These are phyloP conservation scores for Ptychobarbus kaznakovi DNA, from an alignment of 2,797 vertebrate species.

Conservation along the genomic window DNA sequence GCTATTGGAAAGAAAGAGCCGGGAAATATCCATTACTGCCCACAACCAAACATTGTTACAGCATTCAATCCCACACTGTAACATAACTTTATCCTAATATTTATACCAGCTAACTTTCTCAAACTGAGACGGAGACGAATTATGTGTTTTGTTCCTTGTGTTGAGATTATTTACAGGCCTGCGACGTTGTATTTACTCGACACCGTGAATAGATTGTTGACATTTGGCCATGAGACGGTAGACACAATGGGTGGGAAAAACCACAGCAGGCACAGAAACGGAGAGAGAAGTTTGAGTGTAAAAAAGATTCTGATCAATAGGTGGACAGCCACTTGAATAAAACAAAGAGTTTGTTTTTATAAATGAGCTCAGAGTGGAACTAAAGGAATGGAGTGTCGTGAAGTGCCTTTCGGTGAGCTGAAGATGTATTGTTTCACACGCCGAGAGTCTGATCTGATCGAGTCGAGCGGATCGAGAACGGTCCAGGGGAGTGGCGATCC, in stretches of 20 bases:
- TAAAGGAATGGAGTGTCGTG: background rate
- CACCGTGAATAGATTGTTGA: slow-evolving; percentile 57
- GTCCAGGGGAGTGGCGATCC: slow-evolving; percentile 39
- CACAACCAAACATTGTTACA: background rate
- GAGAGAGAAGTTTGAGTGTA: background rate
- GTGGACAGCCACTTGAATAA: slow-evolving; percentile 38
- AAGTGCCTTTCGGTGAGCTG: slow-evolving; percentile 14
- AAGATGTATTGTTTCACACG: slow-evolving; percentile 40
- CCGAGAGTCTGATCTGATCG: slow-evolving; percentile 30
- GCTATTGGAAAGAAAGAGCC: background rate
- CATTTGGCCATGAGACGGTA: slow-evolving; percentile 54
- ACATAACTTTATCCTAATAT: background rate
- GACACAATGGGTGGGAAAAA: slow-evolving; percentile 59
- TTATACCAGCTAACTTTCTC: background rate
- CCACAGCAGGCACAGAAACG: slow-evolving; percentile 45
- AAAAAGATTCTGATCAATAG: slow-evolving; percentile 8
- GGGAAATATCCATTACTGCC: background rate
- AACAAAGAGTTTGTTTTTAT: slow-evolving; percentile 25
- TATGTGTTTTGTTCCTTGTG: slow-evolving; percentile 37
- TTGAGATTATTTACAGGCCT: slow-evolving; percentile 54
- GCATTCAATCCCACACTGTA: background rate
- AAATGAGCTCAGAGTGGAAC: slow-evolving; percentile 13
- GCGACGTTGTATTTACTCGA: slow-evolving; percentile 47
- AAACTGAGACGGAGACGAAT: background rate
- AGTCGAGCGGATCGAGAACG: slow-evolving; percentile 6